Evolutionary conservation across 2,888 invertebrate genomes (phyloP).

Genomic region (Merodon equestris): DNA sequence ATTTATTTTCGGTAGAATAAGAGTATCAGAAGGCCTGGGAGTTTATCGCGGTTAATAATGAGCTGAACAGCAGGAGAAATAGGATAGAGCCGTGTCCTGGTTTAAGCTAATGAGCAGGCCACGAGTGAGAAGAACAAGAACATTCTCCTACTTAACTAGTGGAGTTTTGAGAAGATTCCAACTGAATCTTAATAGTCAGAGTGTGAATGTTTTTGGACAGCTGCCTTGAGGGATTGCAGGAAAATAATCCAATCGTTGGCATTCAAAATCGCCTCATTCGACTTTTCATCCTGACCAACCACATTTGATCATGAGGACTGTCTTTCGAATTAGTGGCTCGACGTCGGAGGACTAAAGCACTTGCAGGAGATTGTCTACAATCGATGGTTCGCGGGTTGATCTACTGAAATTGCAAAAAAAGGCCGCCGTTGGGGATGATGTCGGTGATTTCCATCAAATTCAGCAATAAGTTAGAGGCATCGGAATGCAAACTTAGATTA

Average conservation of each 20-base stretch:
- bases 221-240: slow-evolving; percentile 71
- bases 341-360: slow-evolving; percentile 73
- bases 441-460: slow-evolving; percentile 71
- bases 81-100: slow-evolving; percentile 72
- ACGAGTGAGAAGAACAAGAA: slow-evolving; percentile 73
- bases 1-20: too few relatives aligned
- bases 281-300: slow-evolving; percentile 73
- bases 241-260: slow-evolving; percentile 70
- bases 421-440: slow-evolving; percentile 73
- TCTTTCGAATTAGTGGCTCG: slow-evolving; percentile 74
- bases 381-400: slow-evolving; percentile 66
- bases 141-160: slow-evolving; percentile 72
- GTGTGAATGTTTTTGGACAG: slow-evolving; percentile 68
- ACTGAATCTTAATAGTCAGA: slow-evolving; percentile 72
- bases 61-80: slow-evolving; percentile 73
- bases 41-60: too few relatives aligned
- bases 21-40: too few relatives aligned
- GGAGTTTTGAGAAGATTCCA: slow-evolving; percentile 73
- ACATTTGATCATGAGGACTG: slow-evolving; percentile 74
- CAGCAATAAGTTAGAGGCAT: slow-evolving; percentile 70
- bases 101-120: slow-evolving; percentile 72
- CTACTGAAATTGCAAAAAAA: slow-evolving; percentile 71
- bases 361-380: slow-evolving; percentile 71
- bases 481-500: slow-evolving; percentile 70
- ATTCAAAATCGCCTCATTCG: slow-evolving; percentile 70